Percentiles rank a stretch among this genome's conserved stretches.
Evolutionary conservation across 2,113 vertebrate species (phyloP).

Genomic region (Mixornis gularis): DNA sequence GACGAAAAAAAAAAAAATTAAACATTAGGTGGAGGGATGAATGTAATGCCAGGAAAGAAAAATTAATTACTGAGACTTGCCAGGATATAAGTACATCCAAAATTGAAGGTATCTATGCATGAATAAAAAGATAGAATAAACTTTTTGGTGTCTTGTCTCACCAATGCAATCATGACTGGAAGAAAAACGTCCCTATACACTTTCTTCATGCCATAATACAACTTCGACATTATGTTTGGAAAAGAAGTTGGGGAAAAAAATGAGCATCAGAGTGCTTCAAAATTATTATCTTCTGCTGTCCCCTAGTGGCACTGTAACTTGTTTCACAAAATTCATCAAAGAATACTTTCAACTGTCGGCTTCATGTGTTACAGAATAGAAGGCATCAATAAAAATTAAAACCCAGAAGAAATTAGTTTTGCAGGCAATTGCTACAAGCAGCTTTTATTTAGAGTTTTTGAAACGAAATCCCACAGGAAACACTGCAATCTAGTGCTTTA

Average conservation of each 20-base stretch:
- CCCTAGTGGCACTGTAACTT: slow-evolving; percentile 63
- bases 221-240: not conserved
- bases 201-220: not conserved
- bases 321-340: not conserved
- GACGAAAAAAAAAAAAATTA: not conserved
- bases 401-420: not conserved
- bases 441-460: not conserved
- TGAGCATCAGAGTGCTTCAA: not conserved
- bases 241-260: not conserved
- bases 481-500: not conserved
- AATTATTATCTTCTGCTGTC: slow-evolving; percentile 63
- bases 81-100: not conserved
- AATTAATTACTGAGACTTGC: not conserved
- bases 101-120: not conserved
- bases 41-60: not conserved
- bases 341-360: not conserved
- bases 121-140: not conserved
- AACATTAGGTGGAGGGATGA: not conserved
- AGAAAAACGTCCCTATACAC: not conserved
- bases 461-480: not conserved
- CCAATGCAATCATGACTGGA: not conserved
- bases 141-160: not conserved
- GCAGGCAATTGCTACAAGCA: not conserved
- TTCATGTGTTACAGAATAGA: not conserved
- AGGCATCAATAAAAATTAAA: not conserved